Conservation (phyloP, 2,888 invertebrate genomes). For the Biston betularia region DNA sequence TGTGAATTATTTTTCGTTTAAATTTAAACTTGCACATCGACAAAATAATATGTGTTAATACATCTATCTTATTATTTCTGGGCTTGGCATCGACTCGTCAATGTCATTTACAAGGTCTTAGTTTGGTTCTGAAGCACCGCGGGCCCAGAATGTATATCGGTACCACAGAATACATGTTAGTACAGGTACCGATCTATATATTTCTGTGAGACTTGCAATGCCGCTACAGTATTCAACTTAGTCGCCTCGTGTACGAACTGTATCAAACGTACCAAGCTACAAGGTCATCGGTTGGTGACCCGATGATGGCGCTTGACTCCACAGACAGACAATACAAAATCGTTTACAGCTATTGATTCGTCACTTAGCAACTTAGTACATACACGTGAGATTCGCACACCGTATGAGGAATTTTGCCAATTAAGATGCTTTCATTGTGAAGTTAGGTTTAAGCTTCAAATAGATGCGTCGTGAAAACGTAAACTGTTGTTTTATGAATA, state of each 20-base stretch:
- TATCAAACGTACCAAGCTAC: not conserved
- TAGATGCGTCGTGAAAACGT: no score
- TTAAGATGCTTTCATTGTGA: not conserved
- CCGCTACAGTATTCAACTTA: not conserved
- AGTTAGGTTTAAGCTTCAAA: not conserved
- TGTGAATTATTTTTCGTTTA: no score
- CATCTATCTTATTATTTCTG: no score
- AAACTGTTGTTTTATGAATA: no score
- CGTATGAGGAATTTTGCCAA: slow-evolving; percentile 9
- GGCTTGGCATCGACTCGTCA: no score
- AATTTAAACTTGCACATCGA: no score
- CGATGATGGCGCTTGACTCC: slow-evolving; percentile 4
- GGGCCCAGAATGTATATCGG: no score
- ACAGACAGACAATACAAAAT: not conserved
- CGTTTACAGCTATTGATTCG: not conserved
- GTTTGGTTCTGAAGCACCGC: no score
- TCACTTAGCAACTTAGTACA: slow-evolving; percentile 4
- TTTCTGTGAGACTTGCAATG: not conserved
- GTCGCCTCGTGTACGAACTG: not conserved
- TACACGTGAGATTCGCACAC: slow-evolving; percentile 3
- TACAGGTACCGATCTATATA: no score
- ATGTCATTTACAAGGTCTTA: no score
- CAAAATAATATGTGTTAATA: no score
- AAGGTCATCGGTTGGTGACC: slow-evolving; percentile 24
- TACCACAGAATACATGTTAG: no score